Base-by-base conservation (phyloP, 2,113 vertebrate species). In the Numenius arquata region DNA sequence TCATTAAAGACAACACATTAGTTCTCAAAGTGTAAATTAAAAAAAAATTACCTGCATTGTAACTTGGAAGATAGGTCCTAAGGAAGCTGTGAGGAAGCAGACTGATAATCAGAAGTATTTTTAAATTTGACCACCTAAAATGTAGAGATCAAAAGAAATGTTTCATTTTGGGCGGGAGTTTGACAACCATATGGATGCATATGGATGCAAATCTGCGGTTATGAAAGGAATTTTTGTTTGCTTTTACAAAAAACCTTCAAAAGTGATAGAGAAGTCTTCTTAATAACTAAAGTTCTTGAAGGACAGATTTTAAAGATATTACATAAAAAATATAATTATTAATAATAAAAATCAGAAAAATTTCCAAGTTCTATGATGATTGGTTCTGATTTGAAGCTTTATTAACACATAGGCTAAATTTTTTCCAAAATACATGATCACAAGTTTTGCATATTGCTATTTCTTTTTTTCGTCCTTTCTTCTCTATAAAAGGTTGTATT, bases 261-360 rank as follows among this genome's bases (percentile, higher is more conserved):
- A 75, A 82, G 7, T 53, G 21, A 70, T 67, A 29, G 23, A 81
- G 26, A 32, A 43, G 3, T 56, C 47, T 50, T 25, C 34, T 74
- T 30, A 77, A 8, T 43, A 67, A 71, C 62, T 59, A 59, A 22
- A 50, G 8, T 45, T 90, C 27, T 66, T 79, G 52, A 92, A 78
- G 29, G 25, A 92, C 73, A 77, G 19, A 56, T 52, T 59, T 50
- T 77, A 77, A 81, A 77, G 40, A 23, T 36, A 41, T 0, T 17
- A 25, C 23, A 67, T 34, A 2, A 74, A 53, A 90, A 71, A 62
- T 21, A 3, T 27, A 78, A 47, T 38, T 70, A 53, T n/a, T 50
- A 70, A 38, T 0, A 40, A 55, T 29, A 41, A 40, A 7, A 17
- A 23, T 2, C 2, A 27, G 30, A 66, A 72, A 47, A 0, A 5